Evolutionary conservation across 1,140 invertebrate genomes (phyloP).

Genomic region (Cheumatopsyche charites): DNA sequence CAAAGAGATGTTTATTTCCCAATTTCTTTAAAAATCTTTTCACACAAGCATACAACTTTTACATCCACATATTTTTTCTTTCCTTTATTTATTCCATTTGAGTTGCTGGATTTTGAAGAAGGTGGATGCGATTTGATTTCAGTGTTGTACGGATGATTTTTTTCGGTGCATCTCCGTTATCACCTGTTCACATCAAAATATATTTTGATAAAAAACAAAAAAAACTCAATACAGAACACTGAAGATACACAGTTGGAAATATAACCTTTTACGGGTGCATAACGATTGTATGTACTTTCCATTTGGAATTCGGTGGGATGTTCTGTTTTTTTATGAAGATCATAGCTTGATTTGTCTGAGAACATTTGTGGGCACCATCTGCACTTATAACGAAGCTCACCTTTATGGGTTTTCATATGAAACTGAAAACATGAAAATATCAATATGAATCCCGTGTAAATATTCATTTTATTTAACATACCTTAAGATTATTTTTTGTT

Average conservation of each 20-base stretch:
- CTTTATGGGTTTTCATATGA: slow-evolving; percentile 53
- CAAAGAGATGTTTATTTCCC: too few relatives aligned
- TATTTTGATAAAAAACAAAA: too few relatives aligned
- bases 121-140: slow-evolving; percentile 28
- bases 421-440: slow-evolving; percentile 16
- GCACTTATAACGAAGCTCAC: slow-evolving; percentile 58
- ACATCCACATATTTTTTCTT: too few relatives aligned
- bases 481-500: slow-evolving; percentile 44
- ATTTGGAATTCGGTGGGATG: slow-evolving; percentile 56
- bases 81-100: too few relatives aligned
- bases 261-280: too few relatives aligned
- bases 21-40: too few relatives aligned
- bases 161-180: slow-evolving; percentile 40
- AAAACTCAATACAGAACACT: too few relatives aligned
- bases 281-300: too few relatives aligned
- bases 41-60: too few relatives aligned
- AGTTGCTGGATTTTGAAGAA: too few relatives aligned
- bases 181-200: slow-evolving; percentile 54
- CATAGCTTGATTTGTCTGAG: slow-evolving; percentile 60
- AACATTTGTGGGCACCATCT: slow-evolving; percentile 60
- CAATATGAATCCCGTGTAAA: too few relatives aligned
- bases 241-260: too few relatives aligned
- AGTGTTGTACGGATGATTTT: slow-evolving; percentile 42
- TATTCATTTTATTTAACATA: not conserved
- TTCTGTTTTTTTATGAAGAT: slow-evolving; percentile 58